Evolutionary conservation across 2,113 vertebrate species (phyloP).

Genomic region (Eublepharis macularius): DNA sequence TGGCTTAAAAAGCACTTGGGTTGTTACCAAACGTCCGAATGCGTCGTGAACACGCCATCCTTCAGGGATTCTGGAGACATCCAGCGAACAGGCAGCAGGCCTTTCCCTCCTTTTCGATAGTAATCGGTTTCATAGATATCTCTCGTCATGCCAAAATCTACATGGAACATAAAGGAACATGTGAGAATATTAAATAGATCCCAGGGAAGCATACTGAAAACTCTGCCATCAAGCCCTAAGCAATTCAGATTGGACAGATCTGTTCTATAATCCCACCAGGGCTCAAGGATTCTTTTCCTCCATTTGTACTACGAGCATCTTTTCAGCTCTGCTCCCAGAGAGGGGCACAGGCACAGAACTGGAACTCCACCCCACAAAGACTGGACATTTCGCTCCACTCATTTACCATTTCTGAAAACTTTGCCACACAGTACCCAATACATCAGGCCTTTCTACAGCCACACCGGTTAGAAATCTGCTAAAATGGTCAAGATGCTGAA

Average conservation of each 20-base stretch:
- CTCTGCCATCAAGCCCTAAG: background rate
- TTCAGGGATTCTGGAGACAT: constrained; percentile 98
- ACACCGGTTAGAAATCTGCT: background rate
- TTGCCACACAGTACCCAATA: background rate
- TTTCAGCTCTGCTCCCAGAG: background rate
- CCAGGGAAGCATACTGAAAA: background rate
- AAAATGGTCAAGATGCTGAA: background rate
- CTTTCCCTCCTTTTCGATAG: constrained; percentile 97
- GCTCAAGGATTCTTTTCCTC: too few species aligned
- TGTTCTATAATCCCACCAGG: too few species aligned
- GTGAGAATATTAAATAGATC: accelerated
- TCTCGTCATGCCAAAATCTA: constrained; percentile 98
- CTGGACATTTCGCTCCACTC: background rate
- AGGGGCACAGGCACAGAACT: background rate
- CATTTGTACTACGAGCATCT: background rate
- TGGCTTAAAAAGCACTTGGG: constrained; percentile 5
- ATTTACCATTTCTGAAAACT: background rate
- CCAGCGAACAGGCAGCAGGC: constrained; percentile 96
- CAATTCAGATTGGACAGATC: background rate
- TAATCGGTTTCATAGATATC: constrained; percentile 99
- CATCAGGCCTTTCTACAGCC: background rate
- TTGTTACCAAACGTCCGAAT: constrained; percentile 96
- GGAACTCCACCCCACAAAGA: background rate
- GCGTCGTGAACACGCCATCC: constrained; percentile 97
- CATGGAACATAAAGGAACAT: background rate